Base-by-base conservation (phyloP, 2,888 invertebrate genomes). In the Spisula solida region DNA sequence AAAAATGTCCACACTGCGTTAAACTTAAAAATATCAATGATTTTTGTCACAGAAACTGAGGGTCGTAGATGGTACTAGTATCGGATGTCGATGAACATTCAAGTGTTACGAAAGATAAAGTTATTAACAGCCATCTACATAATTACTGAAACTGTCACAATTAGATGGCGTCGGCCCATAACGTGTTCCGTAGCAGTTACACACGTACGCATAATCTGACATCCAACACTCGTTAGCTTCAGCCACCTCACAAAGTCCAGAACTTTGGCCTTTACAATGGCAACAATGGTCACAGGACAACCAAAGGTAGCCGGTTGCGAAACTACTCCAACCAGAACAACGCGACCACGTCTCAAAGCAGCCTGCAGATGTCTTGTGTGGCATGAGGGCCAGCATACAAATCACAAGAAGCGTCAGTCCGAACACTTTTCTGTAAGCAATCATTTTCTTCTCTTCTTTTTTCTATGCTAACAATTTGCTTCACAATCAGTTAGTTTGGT, bases 261-360 rank as follows among this genome's bases (percentile, higher is more conserved):
- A 66, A 66, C n/a, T n/a, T n/a, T 66, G n/a, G 25, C 60, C 60
- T 25, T 25, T 66, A 25, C 60, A 66, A 20, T 31, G 70, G 81
- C 86, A 86, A 20, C 81, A 41, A 16, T 34, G 41, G 18, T 25
- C 14, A 41, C 86, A 86, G 14, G 86, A 29, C 25, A 29, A 20
- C 86, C 86, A 86, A 6, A 81, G 47, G 10, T n/a, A 16, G 16
- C 81, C 81, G 1, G 80, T 70, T 4, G 41, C 60, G 29, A 47
- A 55, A 34, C 14, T 56, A 56, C 86, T 86, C 86, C 86, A 86
- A 12, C 48, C 18, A 12, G 81, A 48, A 34, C 86, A 86, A 16
- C 86, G 56, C 16, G 86, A 86, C 86, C 86, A 86, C 16, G 86
- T 81, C 0, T 56, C 85, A 16, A 16, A 79, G 34, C 85, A 85